Percentiles rank a stretch among this genome's conserved stretches.
These are phyloP conservation scores for Morbakka virulenta DNA, from an alignment of 30 jellyfish, hydroid and myxozoan species.

Conservation along the genomic window DNA sequence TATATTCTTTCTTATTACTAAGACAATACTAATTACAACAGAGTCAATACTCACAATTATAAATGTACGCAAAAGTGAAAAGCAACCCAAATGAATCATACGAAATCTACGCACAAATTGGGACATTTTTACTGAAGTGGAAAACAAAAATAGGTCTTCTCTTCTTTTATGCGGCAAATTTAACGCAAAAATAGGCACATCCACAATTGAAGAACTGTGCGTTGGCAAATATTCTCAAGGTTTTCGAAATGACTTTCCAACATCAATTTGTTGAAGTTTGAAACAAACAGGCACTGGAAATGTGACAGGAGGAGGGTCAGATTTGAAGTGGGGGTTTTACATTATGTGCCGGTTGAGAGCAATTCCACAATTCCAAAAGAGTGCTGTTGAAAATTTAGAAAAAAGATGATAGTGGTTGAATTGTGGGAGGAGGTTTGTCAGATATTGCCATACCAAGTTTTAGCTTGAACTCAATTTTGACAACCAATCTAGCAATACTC, in stretches of 20 bases:
- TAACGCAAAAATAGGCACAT: slow-evolving; percentile 30
- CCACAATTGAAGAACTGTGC: background rate
- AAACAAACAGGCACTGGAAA: no score
- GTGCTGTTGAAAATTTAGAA: no score
- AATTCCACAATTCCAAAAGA: no score
- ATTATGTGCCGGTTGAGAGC: no score
- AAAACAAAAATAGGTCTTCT: slow-evolving; percentile 8
- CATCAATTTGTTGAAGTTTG: no score
- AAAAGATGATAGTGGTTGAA: no score
- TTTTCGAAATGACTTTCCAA: background rate
- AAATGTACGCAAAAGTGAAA: slow-evolving; percentile 13
- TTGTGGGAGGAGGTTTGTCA: no score
- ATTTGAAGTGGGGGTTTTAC: no score
- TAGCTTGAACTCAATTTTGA: no score
- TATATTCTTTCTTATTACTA: background rate
- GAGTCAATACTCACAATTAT: slow-evolving; percentile 25
- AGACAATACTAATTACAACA: slow-evolving; percentile 1
- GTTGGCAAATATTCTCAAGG: slow-evolving; percentile 27
- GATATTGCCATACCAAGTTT: no score
- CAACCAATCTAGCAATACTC: no score
- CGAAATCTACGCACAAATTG: slow-evolving; percentile 8
- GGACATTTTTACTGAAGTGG: slow-evolving; percentile 12
- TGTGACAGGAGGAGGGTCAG: no score
- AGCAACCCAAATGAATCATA: background rate
- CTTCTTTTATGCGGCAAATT: slow-evolving; percentile 20